phyloP scores from a whole-genome alignment of 2,888 invertebrate species.

The Frankliniella intonsa region DNA sequence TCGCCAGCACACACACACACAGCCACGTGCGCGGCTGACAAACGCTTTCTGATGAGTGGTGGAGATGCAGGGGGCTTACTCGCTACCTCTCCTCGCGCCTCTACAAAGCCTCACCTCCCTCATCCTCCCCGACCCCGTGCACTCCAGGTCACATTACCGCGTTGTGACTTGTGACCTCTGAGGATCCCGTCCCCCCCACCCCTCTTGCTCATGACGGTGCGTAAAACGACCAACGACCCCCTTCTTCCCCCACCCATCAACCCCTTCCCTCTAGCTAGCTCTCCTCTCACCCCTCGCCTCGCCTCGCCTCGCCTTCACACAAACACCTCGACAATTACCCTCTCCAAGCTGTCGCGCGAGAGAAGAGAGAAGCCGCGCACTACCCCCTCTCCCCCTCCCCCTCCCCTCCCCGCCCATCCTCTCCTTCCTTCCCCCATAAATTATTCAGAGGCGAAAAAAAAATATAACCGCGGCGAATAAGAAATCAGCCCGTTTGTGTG shows the following conservation, averaged over 20 bases:
- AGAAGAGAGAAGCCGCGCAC: not conserved
- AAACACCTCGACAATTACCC: conserved; percentile 20
- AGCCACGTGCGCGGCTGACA: no score
- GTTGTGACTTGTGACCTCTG: no score
- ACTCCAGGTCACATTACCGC: no score
- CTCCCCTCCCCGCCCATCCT: no score
- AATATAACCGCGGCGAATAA: not conserved
- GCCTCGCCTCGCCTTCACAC: not conserved
- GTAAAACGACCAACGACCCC: not conserved
- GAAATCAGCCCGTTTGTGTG: no score
- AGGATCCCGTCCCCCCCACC: not conserved
- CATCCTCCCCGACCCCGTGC: no score
- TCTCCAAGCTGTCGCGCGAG: not conserved
- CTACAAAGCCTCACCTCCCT: no score
- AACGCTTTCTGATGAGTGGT: no score
- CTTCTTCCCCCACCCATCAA: not conserved
- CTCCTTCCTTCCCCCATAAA: not conserved
- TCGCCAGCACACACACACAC: no score
- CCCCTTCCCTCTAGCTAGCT: no score
- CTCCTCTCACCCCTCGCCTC: not conserved
- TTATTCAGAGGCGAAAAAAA: conserved; percentile 8
- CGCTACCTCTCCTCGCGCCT: no score
- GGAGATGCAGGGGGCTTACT: no score
- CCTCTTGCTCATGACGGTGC: not conserved
- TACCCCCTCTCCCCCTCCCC: not conserved